phyloP scores from a whole-genome alignment of 2,797 vertebrate genomes.

The Girardinus metallicus region DNA sequence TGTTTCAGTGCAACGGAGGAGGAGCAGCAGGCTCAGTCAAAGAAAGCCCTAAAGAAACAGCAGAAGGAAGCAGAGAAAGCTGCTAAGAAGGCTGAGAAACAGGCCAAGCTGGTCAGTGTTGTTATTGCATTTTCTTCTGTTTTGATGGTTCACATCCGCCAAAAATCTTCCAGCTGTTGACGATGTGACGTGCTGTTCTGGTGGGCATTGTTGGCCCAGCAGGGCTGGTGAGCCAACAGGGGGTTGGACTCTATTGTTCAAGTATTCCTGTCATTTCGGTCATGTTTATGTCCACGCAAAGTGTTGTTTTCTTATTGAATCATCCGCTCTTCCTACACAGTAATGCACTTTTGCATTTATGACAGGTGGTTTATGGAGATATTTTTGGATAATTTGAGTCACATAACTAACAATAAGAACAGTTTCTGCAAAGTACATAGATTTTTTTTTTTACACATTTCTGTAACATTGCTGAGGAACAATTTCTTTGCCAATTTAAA shows the following conservation, averaged over 20 bases:
- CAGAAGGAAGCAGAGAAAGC: constrained; percentile 88
- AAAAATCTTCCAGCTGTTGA: constrained; percentile 62
- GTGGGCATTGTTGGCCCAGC: constrained; percentile 60
- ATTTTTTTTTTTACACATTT: neutral
- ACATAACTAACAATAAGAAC: neutral
- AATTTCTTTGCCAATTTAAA: neutral
- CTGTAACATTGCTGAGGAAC: neutral
- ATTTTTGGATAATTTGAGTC: neutral
- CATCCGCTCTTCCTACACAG: neutral
- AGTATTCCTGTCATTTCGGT: constrained; percentile 74
- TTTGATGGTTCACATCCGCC: constrained; percentile 59
- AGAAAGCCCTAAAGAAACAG: constrained; percentile 87
- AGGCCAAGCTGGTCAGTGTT: constrained; percentile 81
- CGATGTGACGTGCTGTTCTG: constrained; percentile 45
- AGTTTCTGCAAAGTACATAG: neutral
- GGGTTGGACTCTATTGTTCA: constrained; percentile 73
- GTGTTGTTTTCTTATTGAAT: constrained; percentile 59
- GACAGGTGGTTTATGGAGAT: neutral
- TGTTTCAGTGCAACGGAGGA: constrained; percentile 81
- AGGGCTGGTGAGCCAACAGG: constrained; percentile 34
- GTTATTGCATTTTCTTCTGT: constrained; percentile 30
- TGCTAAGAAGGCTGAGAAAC: constrained; percentile 86
- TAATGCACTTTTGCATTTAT: neutral
- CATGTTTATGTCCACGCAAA: constrained; percentile 71
- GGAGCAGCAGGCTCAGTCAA: constrained; percentile 84